Evolutionary conservation across 2,888 invertebrate genomes (phyloP).

Genomic region (Tetrapedia diversipes): DNA sequence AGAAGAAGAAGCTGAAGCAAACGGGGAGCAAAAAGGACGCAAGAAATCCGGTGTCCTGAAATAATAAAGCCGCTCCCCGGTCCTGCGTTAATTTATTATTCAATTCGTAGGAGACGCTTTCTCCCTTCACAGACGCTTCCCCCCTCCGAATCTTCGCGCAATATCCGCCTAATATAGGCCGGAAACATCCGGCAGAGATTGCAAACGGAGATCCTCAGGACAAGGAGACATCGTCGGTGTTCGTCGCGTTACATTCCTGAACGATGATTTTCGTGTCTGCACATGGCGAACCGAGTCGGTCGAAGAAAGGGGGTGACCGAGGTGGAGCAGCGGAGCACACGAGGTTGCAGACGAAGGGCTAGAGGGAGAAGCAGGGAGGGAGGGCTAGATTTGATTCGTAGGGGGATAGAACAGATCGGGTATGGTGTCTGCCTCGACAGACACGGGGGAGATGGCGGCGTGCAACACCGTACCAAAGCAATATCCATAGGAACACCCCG

Average conservation of each 20-base stretch:
- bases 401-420: slow-evolving; percentile 67
- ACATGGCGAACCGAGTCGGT: slow-evolving; percentile 36
- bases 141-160: slow-evolving; percentile 3
- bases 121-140: not conserved
- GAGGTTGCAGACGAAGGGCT: not conserved
- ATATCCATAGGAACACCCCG: slow-evolving; percentile 78
- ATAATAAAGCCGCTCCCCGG: slow-evolving; percentile 30
- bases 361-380: not conserved
- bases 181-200: slow-evolving; percentile 37
- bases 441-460: slow-evolving; percentile 77
- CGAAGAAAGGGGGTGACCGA: not conserved
- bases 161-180: slow-evolving; percentile 1
- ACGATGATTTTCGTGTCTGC: slow-evolving; percentile 56
- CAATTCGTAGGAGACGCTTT: slow-evolving; percentile 25
- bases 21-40: not conserved
- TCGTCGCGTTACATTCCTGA: slow-evolving; percentile 50
- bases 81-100: slow-evolving; percentile 39
- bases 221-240: too few species aligned
- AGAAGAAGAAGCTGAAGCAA: not conserved
- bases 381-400: slow-evolving; percentile 65
- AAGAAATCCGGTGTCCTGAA: slow-evolving; percentile 14
- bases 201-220: slow-evolving; percentile 2
- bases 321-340: not conserved
- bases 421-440: slow-evolving; percentile 67
- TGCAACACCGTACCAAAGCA: slow-evolving; percentile 74